Conservation (phyloP, 2,113 vertebrate species). For the Seriola dumerili region DNA sequence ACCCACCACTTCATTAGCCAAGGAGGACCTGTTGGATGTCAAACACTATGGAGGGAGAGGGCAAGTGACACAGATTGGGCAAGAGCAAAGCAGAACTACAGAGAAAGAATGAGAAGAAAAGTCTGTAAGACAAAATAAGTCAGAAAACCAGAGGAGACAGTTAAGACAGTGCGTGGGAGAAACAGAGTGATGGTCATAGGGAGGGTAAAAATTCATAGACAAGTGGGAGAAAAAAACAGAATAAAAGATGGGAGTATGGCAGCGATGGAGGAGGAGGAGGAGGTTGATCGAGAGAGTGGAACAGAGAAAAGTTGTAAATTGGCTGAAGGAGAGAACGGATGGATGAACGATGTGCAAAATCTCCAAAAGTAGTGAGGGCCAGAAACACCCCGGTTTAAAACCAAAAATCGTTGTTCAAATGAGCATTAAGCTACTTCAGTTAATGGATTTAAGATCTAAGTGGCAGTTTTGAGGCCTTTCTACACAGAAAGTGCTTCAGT, state of each 20-base stretch:
- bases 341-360: background rate
- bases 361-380: background rate
- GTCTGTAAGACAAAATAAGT: background rate
- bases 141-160: background rate
- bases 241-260: background rate
- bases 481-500: background rate
- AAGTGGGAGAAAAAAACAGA: background rate
- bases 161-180: background rate
- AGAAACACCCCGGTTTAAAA: background rate
- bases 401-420: background rate
- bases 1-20: slow-evolving; percentile 64
- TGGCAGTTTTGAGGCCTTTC: background rate
- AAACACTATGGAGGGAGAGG: slow-evolving; percentile 22
- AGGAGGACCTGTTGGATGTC: slow-evolving; percentile 58
- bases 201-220: background rate
- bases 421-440: background rate
- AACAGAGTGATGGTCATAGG: background rate
- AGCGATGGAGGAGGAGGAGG: background rate
- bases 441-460: background rate
- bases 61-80: background rate
- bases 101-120: background rate
- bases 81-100: background rate
- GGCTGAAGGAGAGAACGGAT: slow-evolving; percentile 7
- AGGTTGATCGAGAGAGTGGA: background rate
- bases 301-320: slow-evolving; percentile 22